Base-by-base conservation (phyloP, 2,797 vertebrate species). In the Melanotaenia boesemani region DNA sequence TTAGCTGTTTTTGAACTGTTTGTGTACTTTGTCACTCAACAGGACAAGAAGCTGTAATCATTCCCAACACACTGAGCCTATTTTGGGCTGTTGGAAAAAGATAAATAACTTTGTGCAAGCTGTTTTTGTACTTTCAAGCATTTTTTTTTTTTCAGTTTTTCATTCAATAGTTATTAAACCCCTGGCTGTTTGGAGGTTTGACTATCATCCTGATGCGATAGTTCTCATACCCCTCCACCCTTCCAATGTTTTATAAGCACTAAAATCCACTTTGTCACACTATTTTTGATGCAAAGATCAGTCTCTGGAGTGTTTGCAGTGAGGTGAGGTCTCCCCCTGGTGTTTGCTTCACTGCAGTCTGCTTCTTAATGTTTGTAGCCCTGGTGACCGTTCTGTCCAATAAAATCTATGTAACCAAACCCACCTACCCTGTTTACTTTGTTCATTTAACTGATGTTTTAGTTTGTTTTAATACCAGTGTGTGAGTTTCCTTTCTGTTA, bases 371-470 rank as follows among this genome's bases (percentile, higher is more conserved):
- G 90, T 94, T 91, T 90, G 91, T 93, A 85, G 86, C 90, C 88
- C 85, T 91, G 90, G 91, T 93, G 88, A 94, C 87, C 70, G 79
- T 92, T 90, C 86, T 93, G 91, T 93, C 89, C 88, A 94, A 91
- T 93, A 93, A 93, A 94, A 91, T 90, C 87, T 82, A 87, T 92
- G 88, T 93, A 91, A 90, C 91, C 84, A 87, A 86, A 59, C 46
- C 8, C 12, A 8, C 28, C 22, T 30, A 12, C 28, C 55, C 12
- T 50, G 1, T 64, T 10, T 73, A 9, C 77, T 72, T 26, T 6
- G 20, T 58, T 67, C 18, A 26, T 75, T 73, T 1, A 16, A 1
- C 12, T 70, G 16, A 24, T 67, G 36, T 39, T 70, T 48, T 34
- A 20, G 22, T 9, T 46, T 15, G 18, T 63, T 4, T 55, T 9